phyloP scores from a whole-genome alignment of 2,888 invertebrate species.

The Rhopalosiphum nymphaeae region DNA sequence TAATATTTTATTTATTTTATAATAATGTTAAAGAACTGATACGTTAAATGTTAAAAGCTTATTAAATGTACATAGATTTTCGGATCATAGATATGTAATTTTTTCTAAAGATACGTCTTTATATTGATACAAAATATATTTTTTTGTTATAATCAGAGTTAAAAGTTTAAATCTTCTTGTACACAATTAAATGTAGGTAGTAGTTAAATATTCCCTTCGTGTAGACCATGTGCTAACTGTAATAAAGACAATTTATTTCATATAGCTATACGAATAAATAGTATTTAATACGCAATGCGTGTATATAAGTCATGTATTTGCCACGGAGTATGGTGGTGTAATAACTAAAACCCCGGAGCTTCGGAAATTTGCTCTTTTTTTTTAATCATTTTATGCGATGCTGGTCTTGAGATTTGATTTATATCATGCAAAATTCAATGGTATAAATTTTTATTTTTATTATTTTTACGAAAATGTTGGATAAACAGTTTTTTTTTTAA shows the following conservation, averaged over 20 bases:
- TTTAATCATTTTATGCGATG: background rate
- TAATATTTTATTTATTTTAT: no score
- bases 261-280: background rate
- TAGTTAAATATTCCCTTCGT: no score
- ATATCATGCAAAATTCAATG: background rate
- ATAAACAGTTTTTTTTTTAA: background rate
- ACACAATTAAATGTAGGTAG: no score
- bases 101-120: no score
- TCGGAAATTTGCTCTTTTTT: background rate
- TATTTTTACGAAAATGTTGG: background rate
- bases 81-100: no score
- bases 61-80: no score
- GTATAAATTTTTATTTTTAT: no score
- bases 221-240: background rate
- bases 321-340: background rate
- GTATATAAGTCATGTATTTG: background rate
- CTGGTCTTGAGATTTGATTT: background rate
- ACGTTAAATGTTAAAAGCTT: no score
- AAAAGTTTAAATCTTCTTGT: no score
- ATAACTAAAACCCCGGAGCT: background rate
- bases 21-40: no score
- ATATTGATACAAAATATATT: no score
- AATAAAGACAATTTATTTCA: background rate
- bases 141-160: no score
- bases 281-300: background rate